Conservation (phyloP, 2,113 vertebrate genomes). For the Synodontis membranacea region DNA sequence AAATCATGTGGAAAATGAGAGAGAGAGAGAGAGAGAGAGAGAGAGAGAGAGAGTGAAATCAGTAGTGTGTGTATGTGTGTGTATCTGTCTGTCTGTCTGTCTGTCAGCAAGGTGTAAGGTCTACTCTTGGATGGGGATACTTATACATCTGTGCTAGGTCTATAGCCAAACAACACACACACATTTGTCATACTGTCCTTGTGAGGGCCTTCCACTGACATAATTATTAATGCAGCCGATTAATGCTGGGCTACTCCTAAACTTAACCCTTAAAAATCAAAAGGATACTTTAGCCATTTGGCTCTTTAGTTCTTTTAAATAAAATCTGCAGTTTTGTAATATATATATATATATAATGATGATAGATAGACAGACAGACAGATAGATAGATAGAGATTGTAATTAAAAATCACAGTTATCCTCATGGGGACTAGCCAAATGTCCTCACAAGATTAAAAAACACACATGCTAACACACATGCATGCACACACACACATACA, state of each 20-base stretch:
- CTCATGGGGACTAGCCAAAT: background rate
- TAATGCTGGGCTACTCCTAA: background rate
- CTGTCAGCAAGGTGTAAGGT: slow-evolving; percentile 49
- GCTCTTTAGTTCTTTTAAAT: too few species aligned
- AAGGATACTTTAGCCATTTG: too few species aligned
- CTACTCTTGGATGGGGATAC: slow-evolving; percentile 20
- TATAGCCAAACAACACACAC: background rate
- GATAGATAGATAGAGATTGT: too few species aligned
- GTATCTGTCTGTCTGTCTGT: slow-evolving; percentile 27
- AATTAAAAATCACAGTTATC: background rate
- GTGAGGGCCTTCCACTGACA: background rate
- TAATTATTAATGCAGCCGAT: background rate
- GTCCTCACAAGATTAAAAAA: too few species aligned
- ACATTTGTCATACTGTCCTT: background rate
- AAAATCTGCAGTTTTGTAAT: too few species aligned
- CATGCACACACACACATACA: background rate
- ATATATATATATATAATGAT: too few species aligned
- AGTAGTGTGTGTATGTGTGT: slow-evolving; percentile 17
- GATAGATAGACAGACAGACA: too few species aligned
- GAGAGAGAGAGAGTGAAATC: background rate
- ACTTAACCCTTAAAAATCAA: background rate
- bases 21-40: background rate
- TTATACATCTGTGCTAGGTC: slow-evolving; percentile 9
- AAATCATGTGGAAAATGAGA: slow-evolving; percentile 36
- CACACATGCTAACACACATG: too few species aligned